Percentiles rank a stretch among this genome's conserved stretches.
Evolutionary conservation across 2,888 invertebrate species (phyloP).

Genomic region (Dione juno): DNA sequence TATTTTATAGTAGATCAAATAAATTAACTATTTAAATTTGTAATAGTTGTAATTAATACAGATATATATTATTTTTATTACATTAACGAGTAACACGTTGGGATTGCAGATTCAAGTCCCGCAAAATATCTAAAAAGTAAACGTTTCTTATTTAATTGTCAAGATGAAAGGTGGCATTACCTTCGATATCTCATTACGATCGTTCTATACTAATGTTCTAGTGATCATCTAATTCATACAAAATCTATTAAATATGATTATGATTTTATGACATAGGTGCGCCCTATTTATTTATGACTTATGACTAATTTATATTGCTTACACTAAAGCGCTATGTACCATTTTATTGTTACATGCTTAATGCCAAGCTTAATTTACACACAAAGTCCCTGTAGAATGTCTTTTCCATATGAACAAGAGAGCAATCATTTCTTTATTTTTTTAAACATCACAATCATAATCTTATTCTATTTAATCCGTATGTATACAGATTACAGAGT

Average conservation of each 20-base stretch:
- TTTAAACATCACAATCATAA: background rate
- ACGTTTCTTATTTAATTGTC: background rate
- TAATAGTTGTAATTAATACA: background rate
- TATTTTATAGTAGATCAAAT: background rate
- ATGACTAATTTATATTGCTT: slow-evolving; percentile 44
- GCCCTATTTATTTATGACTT: slow-evolving; percentile 30
- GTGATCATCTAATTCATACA: slow-evolving; percentile 29
- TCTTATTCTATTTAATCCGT: background rate
- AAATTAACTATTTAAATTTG: background rate
- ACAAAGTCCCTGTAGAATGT: slow-evolving; percentile 70
- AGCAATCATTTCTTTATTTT: slow-evolving; percentile 45
- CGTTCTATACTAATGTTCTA: background rate
- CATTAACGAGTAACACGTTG: background rate
- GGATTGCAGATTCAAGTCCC: background rate
- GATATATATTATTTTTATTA: background rate
- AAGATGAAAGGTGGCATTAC: background rate
- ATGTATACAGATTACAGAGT: background rate
- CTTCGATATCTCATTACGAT: background rate
- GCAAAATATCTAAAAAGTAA: background rate
- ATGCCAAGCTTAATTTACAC: slow-evolving; percentile 37
- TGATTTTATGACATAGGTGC: slow-evolving; percentile 20
- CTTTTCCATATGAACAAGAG: slow-evolving; percentile 62
- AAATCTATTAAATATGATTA: slow-evolving; percentile 36
- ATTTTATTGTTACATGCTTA: slow-evolving; percentile 29
- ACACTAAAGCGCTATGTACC: slow-evolving; percentile 39